A percentile compares a stretch with the other conserved stretches of the same genome.
Conservation (phyloP, 2,797 vertebrate genomes). For the Cossypha caffra region DNA sequence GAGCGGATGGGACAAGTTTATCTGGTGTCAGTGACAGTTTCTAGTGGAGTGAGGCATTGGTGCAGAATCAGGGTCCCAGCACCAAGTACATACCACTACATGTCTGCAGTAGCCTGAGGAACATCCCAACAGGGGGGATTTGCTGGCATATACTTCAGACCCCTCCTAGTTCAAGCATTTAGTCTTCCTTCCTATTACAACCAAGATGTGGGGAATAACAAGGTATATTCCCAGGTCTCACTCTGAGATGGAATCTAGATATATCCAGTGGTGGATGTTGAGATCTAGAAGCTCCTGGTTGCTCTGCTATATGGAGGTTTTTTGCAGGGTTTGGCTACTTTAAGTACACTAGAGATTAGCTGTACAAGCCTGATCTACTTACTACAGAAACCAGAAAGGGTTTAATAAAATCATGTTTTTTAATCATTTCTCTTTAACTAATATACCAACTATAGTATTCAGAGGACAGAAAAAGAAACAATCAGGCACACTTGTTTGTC, state of each 20-base stretch:
- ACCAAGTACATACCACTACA: rapidly evolving
- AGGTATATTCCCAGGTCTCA: background rate
- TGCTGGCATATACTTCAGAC: background rate
- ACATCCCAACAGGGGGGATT: background rate
- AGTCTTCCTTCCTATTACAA: background rate
- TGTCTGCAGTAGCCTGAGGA: background rate
- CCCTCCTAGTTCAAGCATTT: background rate
- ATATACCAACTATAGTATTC: background rate
- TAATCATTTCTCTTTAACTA: background rate
- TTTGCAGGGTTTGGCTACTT: background rate
- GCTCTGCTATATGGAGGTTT: background rate
- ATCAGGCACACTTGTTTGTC: background rate
- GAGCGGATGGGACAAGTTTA: background rate
- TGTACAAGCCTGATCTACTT: background rate
- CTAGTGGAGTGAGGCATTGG: background rate
- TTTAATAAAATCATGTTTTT: background rate
- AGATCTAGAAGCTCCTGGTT: background rate
- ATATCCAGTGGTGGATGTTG: background rate
- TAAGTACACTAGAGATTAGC: background rate
- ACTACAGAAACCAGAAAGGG: rapidly evolving
- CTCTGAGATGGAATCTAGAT: background rate
- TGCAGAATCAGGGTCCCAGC: background rate
- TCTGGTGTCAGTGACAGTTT: background rate
- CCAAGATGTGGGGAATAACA: background rate
- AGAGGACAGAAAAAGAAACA: background rate